A percentile compares a stretch with the other conserved stretches of the same genome.
Evolutionary conservation across 2,113 vertebrate species (phyloP).

Genomic region (Ranitomeya variabilis): DNA sequence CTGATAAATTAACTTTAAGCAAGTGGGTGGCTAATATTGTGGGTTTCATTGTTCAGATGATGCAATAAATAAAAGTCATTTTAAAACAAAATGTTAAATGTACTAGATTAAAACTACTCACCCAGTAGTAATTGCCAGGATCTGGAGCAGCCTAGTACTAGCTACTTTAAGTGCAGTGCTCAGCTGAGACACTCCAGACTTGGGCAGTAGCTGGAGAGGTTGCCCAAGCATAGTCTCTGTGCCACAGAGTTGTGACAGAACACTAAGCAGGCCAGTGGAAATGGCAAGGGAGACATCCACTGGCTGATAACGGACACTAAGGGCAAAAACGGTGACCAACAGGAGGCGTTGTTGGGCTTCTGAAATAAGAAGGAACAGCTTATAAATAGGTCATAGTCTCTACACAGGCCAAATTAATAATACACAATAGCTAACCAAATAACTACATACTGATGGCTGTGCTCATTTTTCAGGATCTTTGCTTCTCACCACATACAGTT

Average conservation of each 20-base stretch:
- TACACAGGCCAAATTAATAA: neutral
- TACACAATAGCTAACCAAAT: neutral
- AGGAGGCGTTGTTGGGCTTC: slow-evolving; percentile 97
- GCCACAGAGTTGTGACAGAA: slow-evolving; percentile 92
- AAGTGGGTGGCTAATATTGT: too few species aligned
- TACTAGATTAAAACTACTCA: slow-evolving; percentile 65
- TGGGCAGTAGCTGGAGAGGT: slow-evolving; percentile 89
- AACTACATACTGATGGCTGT: neutral
- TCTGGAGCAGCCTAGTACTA: slow-evolving; percentile 93
- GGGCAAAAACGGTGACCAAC: slow-evolving; percentile 93
- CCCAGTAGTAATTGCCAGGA: slow-evolving; percentile 97
- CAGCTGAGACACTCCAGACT: slow-evolving; percentile 91
- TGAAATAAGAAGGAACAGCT: slow-evolving; percentile 60
- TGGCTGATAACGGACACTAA: slow-evolving; percentile 95
- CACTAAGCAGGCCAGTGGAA: slow-evolving; percentile 91
- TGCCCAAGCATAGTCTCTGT: slow-evolving; percentile 95
- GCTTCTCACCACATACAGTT: too few species aligned
- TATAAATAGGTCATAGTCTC: neutral
- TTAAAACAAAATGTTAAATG: neutral
- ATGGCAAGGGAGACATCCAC: slow-evolving; percentile 95
- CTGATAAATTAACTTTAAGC: too few species aligned
- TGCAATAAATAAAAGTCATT: neutral
- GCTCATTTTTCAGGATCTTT: too few species aligned
- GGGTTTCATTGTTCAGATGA: too few species aligned
- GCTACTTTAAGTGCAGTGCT: slow-evolving; percentile 96